phyloP scores from a whole-genome alignment of 2,113 vertebrate species.

The Brachypteracias leptosomus region DNA sequence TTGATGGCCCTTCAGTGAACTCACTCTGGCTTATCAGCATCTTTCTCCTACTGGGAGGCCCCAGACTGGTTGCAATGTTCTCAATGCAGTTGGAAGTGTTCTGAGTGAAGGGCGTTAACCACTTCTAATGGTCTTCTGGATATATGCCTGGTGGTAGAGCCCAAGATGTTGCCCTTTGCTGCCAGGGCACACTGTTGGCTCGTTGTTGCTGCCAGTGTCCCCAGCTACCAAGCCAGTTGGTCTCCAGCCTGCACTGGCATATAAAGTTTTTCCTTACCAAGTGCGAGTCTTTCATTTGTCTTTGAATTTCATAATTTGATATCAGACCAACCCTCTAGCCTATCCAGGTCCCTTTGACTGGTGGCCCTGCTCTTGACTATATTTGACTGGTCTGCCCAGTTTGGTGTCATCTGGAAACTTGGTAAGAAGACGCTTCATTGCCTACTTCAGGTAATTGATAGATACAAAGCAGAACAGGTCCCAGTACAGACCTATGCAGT shows the following conservation, averaged over 20 bases:
- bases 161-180: neutral
- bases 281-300: neutral
- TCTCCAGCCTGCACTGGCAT: neutral
- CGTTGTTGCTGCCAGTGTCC: neutral
- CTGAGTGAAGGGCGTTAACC: neutral
- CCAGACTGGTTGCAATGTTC: neutral
- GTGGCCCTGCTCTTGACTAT: neutral
- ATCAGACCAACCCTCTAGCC: neutral
- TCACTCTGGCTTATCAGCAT: neutral
- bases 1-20: neutral
- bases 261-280: neutral
- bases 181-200: neutral
- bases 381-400: neutral
- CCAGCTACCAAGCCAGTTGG: neutral
- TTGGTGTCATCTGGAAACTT: neutral
- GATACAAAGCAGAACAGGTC: neutral
- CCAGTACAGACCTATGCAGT: neutral
- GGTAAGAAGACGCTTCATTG: neutral
- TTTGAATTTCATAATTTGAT: neutral
- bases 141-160: neutral
- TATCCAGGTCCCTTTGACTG: neutral
- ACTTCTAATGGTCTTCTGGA: neutral
- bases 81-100: neutral
- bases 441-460: neutral
- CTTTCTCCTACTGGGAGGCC: neutral